These are phyloP conservation scores for Bellardia pandia DNA, from an alignment of 2,888 invertebrate species.

Conservation along the genomic window DNA sequence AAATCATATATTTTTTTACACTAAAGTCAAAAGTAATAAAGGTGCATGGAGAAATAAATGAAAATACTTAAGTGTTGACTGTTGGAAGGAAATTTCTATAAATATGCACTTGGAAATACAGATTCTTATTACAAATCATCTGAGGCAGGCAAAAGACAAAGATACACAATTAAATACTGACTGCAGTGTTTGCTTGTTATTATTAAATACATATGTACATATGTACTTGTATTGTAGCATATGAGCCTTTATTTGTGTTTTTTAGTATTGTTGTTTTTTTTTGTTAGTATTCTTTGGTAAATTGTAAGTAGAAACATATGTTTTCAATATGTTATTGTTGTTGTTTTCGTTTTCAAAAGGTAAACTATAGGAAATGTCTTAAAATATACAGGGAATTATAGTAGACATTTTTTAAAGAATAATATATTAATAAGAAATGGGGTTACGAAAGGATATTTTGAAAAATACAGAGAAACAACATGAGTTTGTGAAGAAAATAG, in stretches of 20 bases:
- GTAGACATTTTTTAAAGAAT: constrained; percentile 11
- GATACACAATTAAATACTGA: neutral
- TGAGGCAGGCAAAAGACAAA: constrained; percentile 48
- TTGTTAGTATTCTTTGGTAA: constrained; percentile 43
- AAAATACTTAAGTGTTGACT: constrained; percentile 68
- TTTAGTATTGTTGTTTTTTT: constrained; percentile 14
- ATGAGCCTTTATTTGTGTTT: constrained; percentile 43
- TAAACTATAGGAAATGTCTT: constrained; percentile 42
- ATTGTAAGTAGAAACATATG: constrained; percentile 68
- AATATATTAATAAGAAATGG: constrained; percentile 6
- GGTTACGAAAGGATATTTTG: too few relatives aligned
- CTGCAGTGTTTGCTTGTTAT: constrained; percentile 33
- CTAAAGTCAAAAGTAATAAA: constrained; percentile 68
- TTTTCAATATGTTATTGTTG: constrained; percentile 67
- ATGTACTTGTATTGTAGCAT: constrained; percentile 46
- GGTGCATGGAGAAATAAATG: constrained; percentile 54
- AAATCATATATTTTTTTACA: constrained; percentile 36
- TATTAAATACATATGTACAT: too few relatives aligned
- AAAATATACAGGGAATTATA: constrained; percentile 1
- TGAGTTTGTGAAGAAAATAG: too few relatives aligned
- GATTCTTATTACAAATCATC: constrained; percentile 62
- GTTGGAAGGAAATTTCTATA: constrained; percentile 48
- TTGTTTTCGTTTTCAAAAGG: constrained; percentile 50
- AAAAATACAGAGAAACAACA: too few relatives aligned
- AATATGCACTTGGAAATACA: constrained; percentile 50